Evolutionary conservation across 2,797 vertebrate species (phyloP).

Genomic region (Acanthurus leucopareius): DNA sequence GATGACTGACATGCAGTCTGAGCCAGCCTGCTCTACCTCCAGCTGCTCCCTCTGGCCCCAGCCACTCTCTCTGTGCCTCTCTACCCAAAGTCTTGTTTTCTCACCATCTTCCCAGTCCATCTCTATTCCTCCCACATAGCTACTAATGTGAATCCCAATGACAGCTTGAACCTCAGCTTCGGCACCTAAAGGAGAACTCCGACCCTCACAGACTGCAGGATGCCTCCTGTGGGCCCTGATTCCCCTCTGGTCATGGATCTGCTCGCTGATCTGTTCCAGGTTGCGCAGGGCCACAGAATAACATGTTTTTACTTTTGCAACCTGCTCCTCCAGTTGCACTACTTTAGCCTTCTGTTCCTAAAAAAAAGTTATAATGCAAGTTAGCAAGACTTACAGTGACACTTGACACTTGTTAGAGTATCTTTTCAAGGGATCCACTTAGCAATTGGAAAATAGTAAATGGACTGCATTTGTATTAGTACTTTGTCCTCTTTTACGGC

Average conservation of each 20-base stretch:
- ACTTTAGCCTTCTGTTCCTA: slow-evolving; percentile 94
- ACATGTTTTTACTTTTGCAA: slow-evolving; percentile 89
- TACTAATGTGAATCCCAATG: slow-evolving; percentile 32
- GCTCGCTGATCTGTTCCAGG: slow-evolving; percentile 94
- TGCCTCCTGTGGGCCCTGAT: slow-evolving; percentile 53
- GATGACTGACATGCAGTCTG: slow-evolving; percentile 89
- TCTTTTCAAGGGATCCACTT: neutral
- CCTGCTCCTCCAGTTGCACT: slow-evolving; percentile 87
- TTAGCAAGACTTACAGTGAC: neutral
- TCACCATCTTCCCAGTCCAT: slow-evolving; percentile 77
- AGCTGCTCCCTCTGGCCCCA: slow-evolving; percentile 80
- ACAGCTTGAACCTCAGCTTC: slow-evolving; percentile 80
- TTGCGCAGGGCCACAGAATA: slow-evolving; percentile 92
- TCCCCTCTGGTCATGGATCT: slow-evolving; percentile 89
- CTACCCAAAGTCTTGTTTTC: slow-evolving; percentile 85
- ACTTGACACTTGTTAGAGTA: neutral
- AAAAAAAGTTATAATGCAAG: neutral
- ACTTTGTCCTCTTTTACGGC: too few relatives aligned
- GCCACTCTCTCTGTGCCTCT: slow-evolving; percentile 80
- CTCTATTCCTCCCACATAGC: slow-evolving; percentile 60
- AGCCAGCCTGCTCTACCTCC: slow-evolving; percentile 60
- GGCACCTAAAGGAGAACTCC: slow-evolving; percentile 88
- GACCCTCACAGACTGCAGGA: slow-evolving; percentile 68
- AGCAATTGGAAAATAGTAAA: too few relatives aligned
- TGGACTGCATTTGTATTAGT: too few relatives aligned